Evolutionary conservation across 2,113 vertebrate genomes (phyloP), one percentile per base, ranked within the genome.

Genomic region (Tympanuchus pallidicinctus): DNA sequence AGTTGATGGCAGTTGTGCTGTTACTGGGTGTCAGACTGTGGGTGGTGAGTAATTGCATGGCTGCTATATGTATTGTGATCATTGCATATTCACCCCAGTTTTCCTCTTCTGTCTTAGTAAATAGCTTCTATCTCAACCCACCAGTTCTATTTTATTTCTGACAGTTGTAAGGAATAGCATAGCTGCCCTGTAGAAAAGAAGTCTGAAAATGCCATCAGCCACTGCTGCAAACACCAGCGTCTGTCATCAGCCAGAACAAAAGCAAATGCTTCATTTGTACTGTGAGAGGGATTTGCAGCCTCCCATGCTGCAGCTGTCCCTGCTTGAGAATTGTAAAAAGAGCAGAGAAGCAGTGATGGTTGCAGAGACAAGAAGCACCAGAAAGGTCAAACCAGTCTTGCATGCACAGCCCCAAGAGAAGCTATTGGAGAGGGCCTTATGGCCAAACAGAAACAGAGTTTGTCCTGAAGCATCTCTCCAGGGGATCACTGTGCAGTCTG

Each of bases 251-350:
- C 34, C 20, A 57, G 40, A 82, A 32, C 6, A 63, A 85, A 84
- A 40, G 10, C 21, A 34, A 0, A 1, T 38, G 25, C 36, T 78
- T 70, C 10, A 5, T 25, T 1, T 13, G 5, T 40, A 15, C 1
- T 27, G 7, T 1, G 4, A 63, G 42, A 59, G 45, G 24, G 30
- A 40, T 75, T 88, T 59, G 52, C 63, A 82, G 42, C 42, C 28
- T 70, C 13, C 56, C 2, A 5, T n/a, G 52, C 66, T 78, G 27
- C 45, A 66, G 13, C 1, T 6, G 14, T 52, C 30, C 60, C 79
- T 81, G 65, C 10, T 9, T 14, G 24, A 67, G 50, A 36, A 67
- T 16, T 24, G 50, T 54, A 64, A 43, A 54, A 69, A 48, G 34
- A 40, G 42, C 27, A 66, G 50, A 64, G 57, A 86, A 57, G 8